Evolutionary conservation across 2,113 vertebrate species (phyloP), one percentile per base, ranked within the genome.

Genomic region (Nesospiza acunhae): DNA sequence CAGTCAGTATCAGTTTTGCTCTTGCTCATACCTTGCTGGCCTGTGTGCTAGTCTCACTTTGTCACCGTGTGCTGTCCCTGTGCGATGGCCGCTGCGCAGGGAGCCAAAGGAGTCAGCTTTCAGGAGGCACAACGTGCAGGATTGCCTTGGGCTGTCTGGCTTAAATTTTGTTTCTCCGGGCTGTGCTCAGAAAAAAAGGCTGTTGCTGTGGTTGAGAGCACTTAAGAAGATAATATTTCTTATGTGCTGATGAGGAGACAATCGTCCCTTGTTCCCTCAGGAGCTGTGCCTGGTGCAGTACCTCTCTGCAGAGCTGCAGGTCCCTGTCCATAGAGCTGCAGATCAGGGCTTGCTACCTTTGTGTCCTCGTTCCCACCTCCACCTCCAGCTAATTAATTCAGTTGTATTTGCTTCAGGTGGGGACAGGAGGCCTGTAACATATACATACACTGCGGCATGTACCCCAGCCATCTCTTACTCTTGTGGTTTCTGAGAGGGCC

Each of bases 11-110:
- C 86, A 81, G 68, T 35, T 66, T 83, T 0, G 0, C 35, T 82
- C 17, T 62, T 70, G 41, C 49, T 92, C 30, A 0, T 42, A 8
- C 67, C n/a, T 90, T 41, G 35, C 52, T 89, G 53, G 39, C 37
- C 37, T 37, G 0, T 0, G 3, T 42, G 42, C 30, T 18, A 16
- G 24, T 35, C 52, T 60, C 0, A 5, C 28, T 82, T 68, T 58
- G 39, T 47, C 55, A 33, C 0, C 2, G 3, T 12, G 39, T 22
- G 28, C 41, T 30, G 74, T 55, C 44, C 28, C 49, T 46, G 63
- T 39, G 44, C 0, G 0, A 15, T 2, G 6, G 49, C 60, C 1
- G 0, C 59, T 62, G 66, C 0, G 0, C 62, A 13, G 52, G 44
- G 52, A 64, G 27, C 53, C 47, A 11, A 27, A 63, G 72, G 42